phyloP scores from a whole-genome alignment of 2,888 invertebrate species.

The Cheilosia urbana region DNA sequence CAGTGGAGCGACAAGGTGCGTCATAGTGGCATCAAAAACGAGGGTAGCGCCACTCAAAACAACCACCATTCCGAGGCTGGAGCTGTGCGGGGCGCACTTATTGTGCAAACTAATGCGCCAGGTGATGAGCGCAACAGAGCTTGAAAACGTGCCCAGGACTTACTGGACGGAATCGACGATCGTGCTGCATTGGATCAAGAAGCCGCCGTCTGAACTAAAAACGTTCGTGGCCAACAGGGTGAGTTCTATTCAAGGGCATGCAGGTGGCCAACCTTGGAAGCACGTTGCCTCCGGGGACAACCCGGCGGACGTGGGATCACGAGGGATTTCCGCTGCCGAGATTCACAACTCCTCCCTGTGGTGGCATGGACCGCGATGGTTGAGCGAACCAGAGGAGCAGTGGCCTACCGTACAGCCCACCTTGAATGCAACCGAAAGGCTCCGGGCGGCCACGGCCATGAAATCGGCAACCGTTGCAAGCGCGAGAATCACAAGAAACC shows the following conservation, averaged over 20 bases:
- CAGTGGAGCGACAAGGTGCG: too few relatives aligned
- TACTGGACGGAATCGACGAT: too few relatives aligned
- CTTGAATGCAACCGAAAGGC: not conserved
- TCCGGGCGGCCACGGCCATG: not conserved
- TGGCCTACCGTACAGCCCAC: not conserved
- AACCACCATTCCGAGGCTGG: too few relatives aligned
- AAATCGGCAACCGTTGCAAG: not conserved
- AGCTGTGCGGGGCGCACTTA: too few relatives aligned
- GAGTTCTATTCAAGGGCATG: constrained; percentile 1
- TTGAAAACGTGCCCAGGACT: too few relatives aligned
- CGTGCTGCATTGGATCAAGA: not conserved
- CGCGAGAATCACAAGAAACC: not conserved
- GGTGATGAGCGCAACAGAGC: too few relatives aligned
- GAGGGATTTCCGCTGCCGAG: not conserved
- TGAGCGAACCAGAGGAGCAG: not conserved
- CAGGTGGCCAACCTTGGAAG: constrained; percentile 24
- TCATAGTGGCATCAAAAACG: too few relatives aligned
- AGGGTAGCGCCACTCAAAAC: too few relatives aligned
- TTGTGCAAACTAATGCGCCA: too few relatives aligned
- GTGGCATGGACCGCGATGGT: constrained; percentile 11
- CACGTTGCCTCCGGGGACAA: constrained; percentile 64
- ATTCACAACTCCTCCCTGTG: not conserved
- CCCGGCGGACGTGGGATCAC: constrained; percentile 63
- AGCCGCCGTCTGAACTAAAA: too few relatives aligned
- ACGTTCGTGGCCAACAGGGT: too few relatives aligned